Base-by-base conservation (phyloP, 2,113 vertebrate species). In the Genyomyrus donnyi region DNA sequence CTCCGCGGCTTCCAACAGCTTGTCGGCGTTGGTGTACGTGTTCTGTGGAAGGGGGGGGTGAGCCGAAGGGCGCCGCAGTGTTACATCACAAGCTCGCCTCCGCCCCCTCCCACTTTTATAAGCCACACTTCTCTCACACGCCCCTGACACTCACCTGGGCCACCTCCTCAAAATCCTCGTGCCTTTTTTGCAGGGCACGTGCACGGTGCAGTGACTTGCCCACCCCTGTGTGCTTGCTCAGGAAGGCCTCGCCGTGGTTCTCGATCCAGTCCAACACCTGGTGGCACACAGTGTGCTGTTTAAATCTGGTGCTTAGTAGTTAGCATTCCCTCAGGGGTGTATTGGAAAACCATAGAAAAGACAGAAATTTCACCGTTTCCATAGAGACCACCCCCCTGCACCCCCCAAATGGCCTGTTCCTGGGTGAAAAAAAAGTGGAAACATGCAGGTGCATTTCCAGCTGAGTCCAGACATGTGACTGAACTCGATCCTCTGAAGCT, bases 181-280 rank as follows among this genome's bases (percentile, higher is more conserved):
- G 98, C 0, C 98, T 97, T 91, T 99, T 99, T 95, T 99, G 98
- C 50, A 99, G 93, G 3, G 98, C 98, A 92, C 98, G 95, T n/a
- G 98, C 98, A 80, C 98, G 96, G 92, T 99, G 98, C 5, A 99
- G 96, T 1, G 98, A 99, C 91, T 99, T 99, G 70, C 98, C 98
- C 90, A 99, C 98, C 1, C 98, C 98, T 0, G 98, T 99, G 89
- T 99, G 98, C 91, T 99, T 99, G 94, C 98, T 99, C 90, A 99
- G 97, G 91, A 99, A 99, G 70, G 98, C 98, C 94, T 99, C 98
- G 80, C 98, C 98, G 0, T 99, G 98, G 94, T 99, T 99, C 94
- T 99, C 98, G 31, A 99, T 99, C 98, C 98, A 99, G 93, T 99
- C 98, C 94, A 99, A 95, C 89, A 99, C 98, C 98, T 99, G 89